phyloP scores from a whole-genome alignment of 2,113 vertebrate genomes.

The Erinaceus europaeus region DNA sequence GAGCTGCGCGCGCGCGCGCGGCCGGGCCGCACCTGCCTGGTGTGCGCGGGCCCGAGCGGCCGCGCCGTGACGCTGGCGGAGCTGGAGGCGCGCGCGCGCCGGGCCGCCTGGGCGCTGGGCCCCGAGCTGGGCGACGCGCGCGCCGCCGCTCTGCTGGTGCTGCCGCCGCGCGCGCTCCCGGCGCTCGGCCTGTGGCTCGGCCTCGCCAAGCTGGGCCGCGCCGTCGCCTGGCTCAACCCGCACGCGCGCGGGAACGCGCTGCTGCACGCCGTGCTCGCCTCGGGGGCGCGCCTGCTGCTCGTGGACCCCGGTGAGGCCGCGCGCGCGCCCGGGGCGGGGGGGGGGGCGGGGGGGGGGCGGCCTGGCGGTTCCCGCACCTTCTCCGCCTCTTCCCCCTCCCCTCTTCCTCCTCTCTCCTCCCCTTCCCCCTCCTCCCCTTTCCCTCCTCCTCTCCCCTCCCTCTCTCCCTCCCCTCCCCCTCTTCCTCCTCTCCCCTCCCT shows the following conservation, averaged over 20 bases:
- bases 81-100: conserved; percentile 39
- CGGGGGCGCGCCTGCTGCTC: conserved; percentile 51
- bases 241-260: neutral
- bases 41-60: neutral
- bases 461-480: too few species aligned
- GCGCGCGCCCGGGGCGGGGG: neutral
- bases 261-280: conserved; percentile 36
- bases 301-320: conserved; percentile 66
- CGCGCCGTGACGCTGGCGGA: neutral
- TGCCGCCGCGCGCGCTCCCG: neutral
- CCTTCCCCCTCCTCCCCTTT: too few species aligned
- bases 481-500: too few species aligned
- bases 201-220: conserved; percentile 67
- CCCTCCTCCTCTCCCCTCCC: too few species aligned
- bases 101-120: conserved; percentile 51
- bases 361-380: too few species aligned
- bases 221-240: conserved; percentile 60
- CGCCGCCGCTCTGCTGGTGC: conserved; percentile 23
- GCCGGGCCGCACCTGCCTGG: neutral
- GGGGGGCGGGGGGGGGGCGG: neutral
- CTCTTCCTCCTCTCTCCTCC: too few species aligned
- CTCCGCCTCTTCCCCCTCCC: too few species aligned
- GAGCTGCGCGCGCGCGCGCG: neutral
- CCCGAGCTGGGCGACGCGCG: fast-evolving
- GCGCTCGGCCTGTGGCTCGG: conserved; percentile 61